These are phyloP conservation scores for Ormyrus thymus DNA, from an alignment of 2,888 invertebrate genomes.

Conservation along the genomic window DNA sequence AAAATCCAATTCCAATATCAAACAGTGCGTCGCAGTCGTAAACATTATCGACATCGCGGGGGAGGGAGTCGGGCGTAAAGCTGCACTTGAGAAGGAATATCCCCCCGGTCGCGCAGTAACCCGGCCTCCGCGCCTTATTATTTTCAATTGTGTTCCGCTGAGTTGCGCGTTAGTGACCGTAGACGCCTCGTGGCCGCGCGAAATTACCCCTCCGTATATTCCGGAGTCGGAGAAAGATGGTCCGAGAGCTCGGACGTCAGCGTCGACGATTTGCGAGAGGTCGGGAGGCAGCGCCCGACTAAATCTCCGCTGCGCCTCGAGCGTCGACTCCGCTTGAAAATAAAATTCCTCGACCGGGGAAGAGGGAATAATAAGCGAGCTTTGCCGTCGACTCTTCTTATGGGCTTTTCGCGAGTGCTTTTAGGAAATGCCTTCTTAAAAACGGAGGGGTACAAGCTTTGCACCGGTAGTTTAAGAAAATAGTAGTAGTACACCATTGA, in stretches of 20 bases:
- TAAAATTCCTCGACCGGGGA: not conserved
- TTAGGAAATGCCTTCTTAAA: not conserved
- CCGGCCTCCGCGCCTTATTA: slow-evolving; percentile 56
- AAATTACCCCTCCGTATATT: slow-evolving; percentile 57
- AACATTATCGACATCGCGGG: slow-evolving; percentile 23
- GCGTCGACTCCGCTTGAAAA: not conserved
- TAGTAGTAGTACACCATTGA: no score
- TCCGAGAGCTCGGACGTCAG: slow-evolving; percentile 16
- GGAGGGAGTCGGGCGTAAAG: slow-evolving; percentile 18
- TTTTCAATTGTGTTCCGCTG: slow-evolving; percentile 64
- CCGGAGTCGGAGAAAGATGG: not conserved
- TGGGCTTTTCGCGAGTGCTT: not conserved
- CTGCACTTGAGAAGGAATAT: slow-evolving; percentile 26
- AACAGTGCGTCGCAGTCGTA: slow-evolving; percentile 21
- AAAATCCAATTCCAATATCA: slow-evolving; percentile 29
- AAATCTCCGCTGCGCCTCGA: slow-evolving; percentile 2
- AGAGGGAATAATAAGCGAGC: slow-evolving; percentile 37
- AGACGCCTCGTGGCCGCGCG: slow-evolving; percentile 57
- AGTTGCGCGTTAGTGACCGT: slow-evolving; percentile 57
- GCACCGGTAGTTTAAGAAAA: not conserved
- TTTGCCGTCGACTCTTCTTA: slow-evolving; percentile 45
- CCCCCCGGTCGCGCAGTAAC: not conserved
- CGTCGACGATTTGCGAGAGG: not conserved
- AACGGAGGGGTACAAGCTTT: not conserved
- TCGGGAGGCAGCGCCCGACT: not conserved